A percentile compares a stretch with the other conserved stretches of the same genome.
phyloP scores from a whole-genome alignment of 2,888 invertebrate species.

The Gonocerus acuteangulatus region DNA sequence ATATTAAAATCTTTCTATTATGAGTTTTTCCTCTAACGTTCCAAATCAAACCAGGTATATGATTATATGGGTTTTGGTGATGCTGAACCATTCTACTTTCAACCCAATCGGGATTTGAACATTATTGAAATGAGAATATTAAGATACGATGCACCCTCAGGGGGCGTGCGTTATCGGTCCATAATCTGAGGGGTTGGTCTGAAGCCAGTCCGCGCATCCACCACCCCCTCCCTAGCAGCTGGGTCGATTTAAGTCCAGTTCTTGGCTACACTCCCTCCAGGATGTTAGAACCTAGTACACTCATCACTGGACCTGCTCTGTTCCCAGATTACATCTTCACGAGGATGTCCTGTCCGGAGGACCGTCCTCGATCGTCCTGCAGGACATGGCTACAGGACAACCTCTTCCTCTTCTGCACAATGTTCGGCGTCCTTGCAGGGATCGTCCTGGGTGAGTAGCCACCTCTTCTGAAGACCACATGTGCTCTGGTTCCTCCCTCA shows the following conservation, averaged over 20 bases:
- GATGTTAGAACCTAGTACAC: background rate
- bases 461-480: background rate
- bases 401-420: conserved; percentile 67
- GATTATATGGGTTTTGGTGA: too few species aligned
- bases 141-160: too few species aligned
- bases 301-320: conserved; percentile 30
- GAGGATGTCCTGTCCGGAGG: conserved; percentile 61
- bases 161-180: too few species aligned
- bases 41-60: too few species aligned
- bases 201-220: too few species aligned
- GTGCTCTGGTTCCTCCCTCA: background rate
- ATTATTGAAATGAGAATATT: too few species aligned
- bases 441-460: conserved; percentile 59
- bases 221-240: background rate
- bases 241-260: background rate
- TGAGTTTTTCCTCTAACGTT: too few species aligned
- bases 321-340: conserved; percentile 74
- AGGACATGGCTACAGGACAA: conserved; percentile 60
- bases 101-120: too few species aligned
- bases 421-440: conserved; percentile 70
- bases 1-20: too few species aligned
- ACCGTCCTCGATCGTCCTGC: conserved; percentile 31
- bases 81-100: too few species aligned
- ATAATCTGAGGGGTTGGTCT: too few species aligned
- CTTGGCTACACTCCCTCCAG: conserved; percentile 1